Evolutionary conservation across 1,140 invertebrate genomes (phyloP), one percentile per base, ranked within the genome.

Genomic region (Drosophila subobscura): DNA sequence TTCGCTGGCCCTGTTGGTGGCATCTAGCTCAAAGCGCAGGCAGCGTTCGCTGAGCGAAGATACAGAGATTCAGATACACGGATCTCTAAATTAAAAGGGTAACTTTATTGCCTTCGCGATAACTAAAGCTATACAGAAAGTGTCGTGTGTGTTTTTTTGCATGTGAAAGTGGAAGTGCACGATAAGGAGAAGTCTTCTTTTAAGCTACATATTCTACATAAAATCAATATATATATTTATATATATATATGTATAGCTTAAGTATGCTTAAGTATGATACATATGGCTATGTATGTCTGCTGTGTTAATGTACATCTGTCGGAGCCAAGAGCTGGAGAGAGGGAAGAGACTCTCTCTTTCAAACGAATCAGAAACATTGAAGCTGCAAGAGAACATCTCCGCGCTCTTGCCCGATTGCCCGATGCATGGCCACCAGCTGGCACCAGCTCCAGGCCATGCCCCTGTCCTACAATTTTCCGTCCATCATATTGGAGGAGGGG

Each of bases 401-500:
- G 51, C 71, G 63, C 37, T 61, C 49, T 72, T 74, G 72, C 53
- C 79, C 47, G 51, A 54, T 58, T 54, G 80, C 80, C 80, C 78
- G 81, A 81, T 86, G 81, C 81, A 86, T 85, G 64, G 78, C 83
- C 83, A 86, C 64, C 49, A 86, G 54, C 23, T 86, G 81, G 47
- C 74, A 77, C 81, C 81, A 86, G 74, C 78, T 63, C 81, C 81
- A 86, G 81, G 81, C 83, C 61, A 86, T 45, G 50, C 56, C 77
- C 81, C 81, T 86, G 83, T 88, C 81, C 81, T 86, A 85, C 77
- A 85, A 75, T 29, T 85, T 85, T 14, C 47, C 25, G 3, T 75
- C 70, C 14, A 60, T 49, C 40, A 23, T 20, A 8, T 5, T 10
- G 29, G 50, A 16, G 5, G 41, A 49, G 25, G 33, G 46, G 3